These are phyloP conservation scores for Alexandromys oeconomus DNA, from an alignment of 2,797 vertebrate species.

Conservation along the genomic window DNA sequence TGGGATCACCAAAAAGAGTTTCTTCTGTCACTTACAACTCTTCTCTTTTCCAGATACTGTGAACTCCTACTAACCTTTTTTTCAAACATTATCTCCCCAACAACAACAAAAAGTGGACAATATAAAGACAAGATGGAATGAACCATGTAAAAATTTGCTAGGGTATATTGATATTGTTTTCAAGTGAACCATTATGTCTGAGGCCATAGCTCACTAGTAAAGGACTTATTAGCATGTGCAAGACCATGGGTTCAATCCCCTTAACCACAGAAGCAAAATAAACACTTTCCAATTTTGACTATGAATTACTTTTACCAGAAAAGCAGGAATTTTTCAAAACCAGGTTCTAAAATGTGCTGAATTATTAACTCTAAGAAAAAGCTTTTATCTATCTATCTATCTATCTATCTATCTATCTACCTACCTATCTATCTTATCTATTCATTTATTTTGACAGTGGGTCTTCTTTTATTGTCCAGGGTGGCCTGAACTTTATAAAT, in stretches of 20 bases:
- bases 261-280: neutral
- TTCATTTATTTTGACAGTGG: neutral
- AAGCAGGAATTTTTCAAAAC: neutral
- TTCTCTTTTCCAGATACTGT: neutral
- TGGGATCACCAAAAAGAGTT: neutral
- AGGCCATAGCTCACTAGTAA: neutral
- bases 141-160: neutral
- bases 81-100: neutral
- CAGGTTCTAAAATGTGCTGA: neutral
- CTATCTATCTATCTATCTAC: neutral
- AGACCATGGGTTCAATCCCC: neutral
- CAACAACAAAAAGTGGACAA: neutral
- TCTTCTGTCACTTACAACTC: neutral
- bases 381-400: neutral
- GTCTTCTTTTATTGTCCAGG: neutral
- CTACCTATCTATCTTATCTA: neutral
- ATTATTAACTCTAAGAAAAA: neutral
- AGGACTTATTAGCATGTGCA: neutral
- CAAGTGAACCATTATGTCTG: neutral
- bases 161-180: constrained; percentile 12
- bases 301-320: neutral
- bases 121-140: neutral
- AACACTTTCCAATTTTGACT: neutral
- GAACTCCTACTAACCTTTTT: neutral
- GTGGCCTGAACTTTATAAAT: neutral